Base-by-base conservation (phyloP, 2,888 invertebrate genomes). In the Prosopocoilus inquinatus region DNA sequence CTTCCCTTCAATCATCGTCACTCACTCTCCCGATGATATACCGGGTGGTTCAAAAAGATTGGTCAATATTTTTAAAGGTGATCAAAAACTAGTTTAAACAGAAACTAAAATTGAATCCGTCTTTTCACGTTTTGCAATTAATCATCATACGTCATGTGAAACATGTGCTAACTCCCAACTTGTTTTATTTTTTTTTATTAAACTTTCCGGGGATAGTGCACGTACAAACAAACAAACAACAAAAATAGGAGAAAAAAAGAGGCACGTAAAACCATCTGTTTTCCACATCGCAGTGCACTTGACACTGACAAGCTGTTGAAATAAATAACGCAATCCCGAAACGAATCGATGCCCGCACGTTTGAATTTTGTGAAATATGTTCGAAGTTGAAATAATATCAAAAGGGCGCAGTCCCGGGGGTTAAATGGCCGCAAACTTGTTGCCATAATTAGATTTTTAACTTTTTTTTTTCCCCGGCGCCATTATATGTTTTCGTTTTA, bases 401-500 rank as follows among this genome's bases (percentile, higher is more conserved):
- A 59, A 59, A 15, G 35, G 58, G 57, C 54, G 43, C 46, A 55
- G 33, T 60, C 60, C 63, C 60, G 47, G 34, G 60, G 59, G 59
- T 50, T 59, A 55, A 60, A 58, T 57, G 52, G 50, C 53, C 57
- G 50, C 59, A 59, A 64, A 60, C 53, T 64, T 60, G 60, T 53
- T 52, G 55, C 60, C 55, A 53, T 61, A 61, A 61, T 63, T 63
- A 58, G 52, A 50, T 62, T 62, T 62, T 59, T 48, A 52, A 55
- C 53, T 59, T 57, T 59, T 60, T 57, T 48, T 47, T 36, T 11
- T 9, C 35, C 34, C 48, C 49, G 33, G 45, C 51, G 32, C 39
- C 50, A 59, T 57, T 59, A 61, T 62, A 59, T 54, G 53, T 61
- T 62, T 61, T 45, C 58, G 52, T 35, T 63, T 58, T 63, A 63